Base-by-base conservation (phyloP, 2,797 vertebrate genomes). In the Cossypha polioptera region DNA sequence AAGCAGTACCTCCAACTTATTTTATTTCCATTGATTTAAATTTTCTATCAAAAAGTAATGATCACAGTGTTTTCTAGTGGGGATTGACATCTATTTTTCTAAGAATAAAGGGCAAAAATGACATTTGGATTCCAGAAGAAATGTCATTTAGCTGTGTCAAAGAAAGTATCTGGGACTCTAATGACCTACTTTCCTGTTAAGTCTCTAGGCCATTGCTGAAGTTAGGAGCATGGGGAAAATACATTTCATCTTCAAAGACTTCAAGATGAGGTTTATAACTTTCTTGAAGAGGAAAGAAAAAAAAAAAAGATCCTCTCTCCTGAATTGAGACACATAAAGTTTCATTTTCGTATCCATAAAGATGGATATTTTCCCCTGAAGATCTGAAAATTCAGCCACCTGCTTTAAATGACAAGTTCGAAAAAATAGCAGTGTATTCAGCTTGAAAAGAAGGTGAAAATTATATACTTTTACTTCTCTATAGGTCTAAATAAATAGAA, bases 171-270 rank as follows among this genome's bases (percentile, higher is more conserved):
- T 15, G 61, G 68, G 90, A 92, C 94, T 96, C 69, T 94, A 90
- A 90, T 95, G 90, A 89, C 88, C 92, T 93, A 93, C 88, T 94
- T 96, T 95, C 84, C 81, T 88, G 61, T 74, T 91, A 94, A 96
- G 94, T 95, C 94, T 94, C 91, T 76, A 94, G 91, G 65, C 87
- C 94, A 67, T 96, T 95, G 84, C 84, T 93, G 78, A 93, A 95
- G 77, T 72, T 88, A 75, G 80, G 86, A 95, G 92, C 90, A 83
- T 10, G 88, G 85, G 92, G 90, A 84, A 93, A 94, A 95, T 90
- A 38, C 54, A 74, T 92, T 94, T 92, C 86, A 71, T 89, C 87
- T 95, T 95, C 86, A 96, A 96, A 97, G 92, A 73, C 77, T 95
- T 92, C 47, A 84, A 92, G 83, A 93, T 90, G 90, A 95, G 83